Evolutionary conservation across 2,113 vertebrate genomes (phyloP), one percentile per base, ranked within the genome.

Genomic region (Numida meleagris): DNA sequence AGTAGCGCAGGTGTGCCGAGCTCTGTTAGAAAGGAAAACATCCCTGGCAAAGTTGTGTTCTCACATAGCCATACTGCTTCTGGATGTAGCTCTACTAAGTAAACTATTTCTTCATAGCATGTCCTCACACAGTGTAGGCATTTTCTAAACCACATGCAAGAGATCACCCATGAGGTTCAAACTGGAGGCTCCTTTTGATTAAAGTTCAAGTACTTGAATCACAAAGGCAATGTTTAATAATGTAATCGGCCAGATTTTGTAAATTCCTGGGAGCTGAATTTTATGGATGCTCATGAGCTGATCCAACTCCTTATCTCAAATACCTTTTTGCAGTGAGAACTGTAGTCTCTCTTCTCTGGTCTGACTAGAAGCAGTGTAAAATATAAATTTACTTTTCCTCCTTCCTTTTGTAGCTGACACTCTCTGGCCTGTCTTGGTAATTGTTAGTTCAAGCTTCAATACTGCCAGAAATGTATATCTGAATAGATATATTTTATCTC

Each of bases 401-500:
- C 27, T 29, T 10, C 11, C 61, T 63, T 57, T 34, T 42, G 13
- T 83, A 51, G 42, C 61, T 95, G 84, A 38, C 82, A 68, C n/a
- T 36, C 38, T 63, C 45, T 65, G 34, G 14, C 61, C 89, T 92
- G 29, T 83, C 58, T 95, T 94, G 76, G 75, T 96, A 95, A 96
- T 94, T 79, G 79, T 74, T 74, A 89, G 13, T 40, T 93, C 51
- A 73, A 86, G 57, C 95, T 93, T 92, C 51, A 45, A 57, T 7
- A 13, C 59, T 82, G 74, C 94, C 68, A 83, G 74, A 94, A 92
- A 65, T 82, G 84, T 82, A 96, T 96, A 90, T 95, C 93, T 94
- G 84, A 95, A 83, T 91, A 80, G 86, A 40, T 19, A 88, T 63
- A n/a, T 20, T 6, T 82, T 88, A 10, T 43, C 92, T 85, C 16